A percentile compares a stretch with the other conserved stretches of the same genome.
phyloP scores from a whole-genome alignment of 2,113 vertebrate genomes.

The Taxidea taxus region DNA sequence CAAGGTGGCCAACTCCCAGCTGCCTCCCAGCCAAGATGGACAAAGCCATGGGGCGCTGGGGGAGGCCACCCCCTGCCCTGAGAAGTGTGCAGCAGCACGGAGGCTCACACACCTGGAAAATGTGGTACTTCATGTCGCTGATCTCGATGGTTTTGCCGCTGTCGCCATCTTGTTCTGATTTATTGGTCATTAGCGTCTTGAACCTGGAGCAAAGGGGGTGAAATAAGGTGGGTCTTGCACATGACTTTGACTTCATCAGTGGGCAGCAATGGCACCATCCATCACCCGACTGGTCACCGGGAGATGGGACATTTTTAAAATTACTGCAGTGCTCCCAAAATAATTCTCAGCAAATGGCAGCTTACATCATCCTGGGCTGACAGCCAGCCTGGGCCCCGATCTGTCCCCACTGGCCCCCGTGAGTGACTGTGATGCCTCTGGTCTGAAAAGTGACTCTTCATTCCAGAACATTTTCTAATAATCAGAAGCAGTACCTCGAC shows the following conservation, averaged over 20 bases:
- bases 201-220: conserved; percentile 84
- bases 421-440: background rate
- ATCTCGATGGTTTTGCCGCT: conserved; percentile 92
- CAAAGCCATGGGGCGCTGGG: background rate
- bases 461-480: background rate
- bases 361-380: background rate
- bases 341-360: background rate
- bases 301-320: background rate
- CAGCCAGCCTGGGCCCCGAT: background rate
- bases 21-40: background rate
- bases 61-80: background rate
- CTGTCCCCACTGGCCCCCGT: background rate
- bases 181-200: conserved; percentile 91
- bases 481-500: background rate
- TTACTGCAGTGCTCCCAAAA: background rate
- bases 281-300: fast-evolving
- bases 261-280: background rate
- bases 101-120: conserved; percentile 89
- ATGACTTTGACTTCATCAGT: background rate
- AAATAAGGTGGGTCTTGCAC: background rate
- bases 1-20: fast-evolving
- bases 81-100: fast-evolving
- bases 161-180: conserved; percentile 83
- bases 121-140: conserved; percentile 91
- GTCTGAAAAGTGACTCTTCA: background rate